A percentile compares a stretch with the other conserved stretches of the same genome.
These are phyloP conservation scores for Pterophyllum scalare DNA, from an alignment of 2,113 vertebrate species.

Conservation along the genomic window DNA sequence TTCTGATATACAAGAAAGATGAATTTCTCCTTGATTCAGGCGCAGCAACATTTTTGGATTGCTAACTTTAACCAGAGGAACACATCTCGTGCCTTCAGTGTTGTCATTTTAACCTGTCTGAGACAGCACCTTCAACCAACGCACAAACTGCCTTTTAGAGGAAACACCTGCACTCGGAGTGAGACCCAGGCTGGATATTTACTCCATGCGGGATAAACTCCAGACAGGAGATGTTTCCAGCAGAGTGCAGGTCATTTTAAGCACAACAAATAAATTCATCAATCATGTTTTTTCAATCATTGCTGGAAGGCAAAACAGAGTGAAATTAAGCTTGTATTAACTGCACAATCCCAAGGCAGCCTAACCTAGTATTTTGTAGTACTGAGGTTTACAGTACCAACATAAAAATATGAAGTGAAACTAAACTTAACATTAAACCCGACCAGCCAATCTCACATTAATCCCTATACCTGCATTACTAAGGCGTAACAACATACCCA, in stretches of 20 bases:
- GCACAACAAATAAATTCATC: neutral
- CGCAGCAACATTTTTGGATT: neutral
- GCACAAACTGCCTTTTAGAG: neutral
- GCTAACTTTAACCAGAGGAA: neutral
- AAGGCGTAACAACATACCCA: neutral
- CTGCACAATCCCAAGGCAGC: rapidly evolving
- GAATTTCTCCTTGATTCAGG: neutral
- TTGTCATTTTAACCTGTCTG: neutral
- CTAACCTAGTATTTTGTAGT: neutral
- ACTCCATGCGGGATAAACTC: neutral
- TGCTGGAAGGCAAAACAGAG: neutral
- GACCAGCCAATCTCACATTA: neutral
- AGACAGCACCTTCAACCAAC: constrained; percentile 4
- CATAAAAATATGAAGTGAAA: neutral
- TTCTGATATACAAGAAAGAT: neutral
- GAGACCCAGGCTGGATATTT: neutral
- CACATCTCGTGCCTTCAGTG: neutral
- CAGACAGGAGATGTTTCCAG: rapidly evolving
- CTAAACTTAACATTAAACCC: neutral
- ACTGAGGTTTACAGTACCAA: neutral
- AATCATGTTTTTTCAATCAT: neutral
- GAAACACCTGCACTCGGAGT: constrained; percentile 5
- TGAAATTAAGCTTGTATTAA: neutral
- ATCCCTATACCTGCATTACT: neutral
- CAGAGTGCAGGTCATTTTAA: neutral